Conservation (phyloP, 2,888 invertebrate genomes). For the Pasiphila rectangulata region DNA sequence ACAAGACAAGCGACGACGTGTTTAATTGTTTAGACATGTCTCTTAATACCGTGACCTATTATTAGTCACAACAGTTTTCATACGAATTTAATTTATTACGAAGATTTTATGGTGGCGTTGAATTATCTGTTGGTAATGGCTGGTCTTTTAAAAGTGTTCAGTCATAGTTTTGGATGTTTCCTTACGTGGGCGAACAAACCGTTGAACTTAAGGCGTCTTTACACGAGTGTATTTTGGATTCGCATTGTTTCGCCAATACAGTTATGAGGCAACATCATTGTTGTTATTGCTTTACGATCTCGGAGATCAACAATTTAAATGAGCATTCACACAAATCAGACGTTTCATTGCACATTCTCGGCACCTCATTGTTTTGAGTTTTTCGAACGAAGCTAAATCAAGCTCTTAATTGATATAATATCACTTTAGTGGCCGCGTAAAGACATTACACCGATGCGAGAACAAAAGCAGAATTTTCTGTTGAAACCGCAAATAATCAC, state of each 20-base stretch:
- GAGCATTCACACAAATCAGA: slow-evolving; percentile 57
- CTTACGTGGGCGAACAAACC: slow-evolving; percentile 6
- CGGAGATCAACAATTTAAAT: slow-evolving; percentile 40
- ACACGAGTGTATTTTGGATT: slow-evolving; percentile 11
- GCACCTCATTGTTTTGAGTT: slow-evolving; percentile 74
- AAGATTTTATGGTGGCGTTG: slow-evolving; percentile 36
- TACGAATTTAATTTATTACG: slow-evolving; percentile 50
- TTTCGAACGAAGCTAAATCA: slow-evolving; percentile 71
- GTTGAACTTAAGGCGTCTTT: not conserved
- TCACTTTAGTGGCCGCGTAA: slow-evolving; percentile 70
- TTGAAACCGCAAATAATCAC: slow-evolving; percentile 71
- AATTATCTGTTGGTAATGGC: slow-evolving; percentile 36
- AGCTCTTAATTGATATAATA: slow-evolving; percentile 74
- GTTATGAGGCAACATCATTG: slow-evolving; percentile 29
- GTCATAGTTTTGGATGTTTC: slow-evolving; percentile 4
- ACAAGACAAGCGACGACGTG: slow-evolving; percentile 76
- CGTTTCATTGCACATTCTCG: slow-evolving; percentile 66
- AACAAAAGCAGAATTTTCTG: slow-evolving; percentile 73
- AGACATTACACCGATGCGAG: slow-evolving; percentile 62
- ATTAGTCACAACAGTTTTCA: slow-evolving; percentile 60
- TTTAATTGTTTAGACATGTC: slow-evolving; percentile 70
- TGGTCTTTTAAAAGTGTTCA: slow-evolving; percentile 3
- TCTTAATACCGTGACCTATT: slow-evolving; percentile 64
- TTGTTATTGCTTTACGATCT: slow-evolving; percentile 37
- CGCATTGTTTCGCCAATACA: slow-evolving; percentile 20